These are phyloP conservation scores for Eidolon dupreanum DNA, from an alignment of 2,797 vertebrate genomes.

Conservation along the genomic window DNA sequence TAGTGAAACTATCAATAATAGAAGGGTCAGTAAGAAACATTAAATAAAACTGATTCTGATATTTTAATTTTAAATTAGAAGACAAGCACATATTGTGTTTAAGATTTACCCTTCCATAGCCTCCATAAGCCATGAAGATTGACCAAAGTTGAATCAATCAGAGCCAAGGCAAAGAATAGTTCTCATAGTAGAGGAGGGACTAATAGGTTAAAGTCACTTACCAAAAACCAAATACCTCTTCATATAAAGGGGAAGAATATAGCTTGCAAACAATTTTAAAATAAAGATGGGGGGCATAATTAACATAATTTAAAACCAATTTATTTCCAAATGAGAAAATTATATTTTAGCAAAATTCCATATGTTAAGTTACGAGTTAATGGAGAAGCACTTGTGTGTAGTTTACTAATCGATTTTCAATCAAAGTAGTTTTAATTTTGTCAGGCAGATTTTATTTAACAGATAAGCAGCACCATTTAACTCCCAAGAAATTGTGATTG, in stretches of 20 bases:
- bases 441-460: background rate
- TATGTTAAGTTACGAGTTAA: slow-evolving; percentile 47
- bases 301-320: slow-evolving; percentile 53
- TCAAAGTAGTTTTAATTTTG: slow-evolving; percentile 41
- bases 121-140: background rate
- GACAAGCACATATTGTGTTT: background rate
- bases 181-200: background rate
- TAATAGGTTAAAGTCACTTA: background rate
- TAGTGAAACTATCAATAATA: background rate
- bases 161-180: background rate
- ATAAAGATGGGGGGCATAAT: slow-evolving; percentile 34
- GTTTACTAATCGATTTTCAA: slow-evolving; percentile 40
- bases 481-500: background rate
- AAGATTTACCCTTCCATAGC: background rate
- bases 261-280: background rate
- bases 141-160: background rate
- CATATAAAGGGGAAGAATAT: background rate
- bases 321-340: slow-evolving; percentile 66
- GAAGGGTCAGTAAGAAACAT: background rate
- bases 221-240: background rate
- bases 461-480: background rate
- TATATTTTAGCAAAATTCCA: slow-evolving; percentile 48
- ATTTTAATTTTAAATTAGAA: slow-evolving; percentile 13
- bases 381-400: slow-evolving; percentile 18
- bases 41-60: background rate